Conservation (phyloP, 2,888 invertebrate species). For the Chironomus tentans region DNA sequence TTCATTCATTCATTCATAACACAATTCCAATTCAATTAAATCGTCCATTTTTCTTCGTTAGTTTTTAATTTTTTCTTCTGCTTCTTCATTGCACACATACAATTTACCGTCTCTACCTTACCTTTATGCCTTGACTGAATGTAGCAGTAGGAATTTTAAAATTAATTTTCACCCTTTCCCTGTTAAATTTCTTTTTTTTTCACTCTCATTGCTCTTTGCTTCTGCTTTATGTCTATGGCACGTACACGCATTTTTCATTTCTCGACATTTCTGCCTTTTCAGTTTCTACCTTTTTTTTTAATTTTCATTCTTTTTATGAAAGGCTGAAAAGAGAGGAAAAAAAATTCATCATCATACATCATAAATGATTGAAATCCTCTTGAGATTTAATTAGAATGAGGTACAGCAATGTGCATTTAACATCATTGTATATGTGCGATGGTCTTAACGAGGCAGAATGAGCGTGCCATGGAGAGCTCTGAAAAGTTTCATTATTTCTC, state of each 20-base stretch:
- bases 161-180: slow-evolving; percentile 10
- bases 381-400: slow-evolving; percentile 20
- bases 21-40: not conserved
- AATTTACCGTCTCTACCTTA: not conserved
- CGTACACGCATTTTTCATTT: slow-evolving; percentile 25
- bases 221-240: not conserved
- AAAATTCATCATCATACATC: slow-evolving; percentile 5
- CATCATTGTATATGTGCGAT: not conserved
- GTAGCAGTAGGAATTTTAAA: slow-evolving; percentile 4
- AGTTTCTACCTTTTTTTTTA: too few species aligned
- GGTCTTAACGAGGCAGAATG: too few species aligned
- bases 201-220: not conserved
- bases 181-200: too few species aligned
- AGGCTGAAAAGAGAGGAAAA: not conserved
- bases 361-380: slow-evolving; percentile 18
- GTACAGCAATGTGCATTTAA: too few species aligned
- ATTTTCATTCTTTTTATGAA: not conserved
- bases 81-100: not conserved
- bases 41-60: not conserved
- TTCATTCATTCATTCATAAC: not conserved
- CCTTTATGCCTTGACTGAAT: not conserved
- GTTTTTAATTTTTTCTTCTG: not conserved
- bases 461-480: not conserved
- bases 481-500: not conserved
- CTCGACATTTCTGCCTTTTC: slow-evolving; percentile 5